Conservation (phyloP, 2,797 vertebrate genomes). For the Vultur gryphus region DNA sequence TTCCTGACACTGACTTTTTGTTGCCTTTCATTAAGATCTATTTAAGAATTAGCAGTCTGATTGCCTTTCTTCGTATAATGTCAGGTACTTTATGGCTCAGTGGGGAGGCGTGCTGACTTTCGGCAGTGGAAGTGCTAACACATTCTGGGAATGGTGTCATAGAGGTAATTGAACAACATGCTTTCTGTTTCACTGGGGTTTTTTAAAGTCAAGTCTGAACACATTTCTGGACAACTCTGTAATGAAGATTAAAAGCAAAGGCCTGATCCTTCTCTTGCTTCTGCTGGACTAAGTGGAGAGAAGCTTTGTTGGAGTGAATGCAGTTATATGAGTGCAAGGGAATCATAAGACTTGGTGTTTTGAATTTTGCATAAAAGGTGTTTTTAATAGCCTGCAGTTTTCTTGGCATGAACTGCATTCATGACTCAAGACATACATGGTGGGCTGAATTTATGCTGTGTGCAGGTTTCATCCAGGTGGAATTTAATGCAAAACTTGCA, state of each 20-base stretch:
- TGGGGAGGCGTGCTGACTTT: background rate
- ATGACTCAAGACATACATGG: background rate
- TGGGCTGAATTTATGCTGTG: background rate
- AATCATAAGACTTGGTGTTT: background rate
- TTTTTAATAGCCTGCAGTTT: background rate
- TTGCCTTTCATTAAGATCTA: background rate
- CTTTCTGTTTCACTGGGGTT: background rate
- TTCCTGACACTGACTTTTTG: background rate
- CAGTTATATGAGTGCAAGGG: background rate
- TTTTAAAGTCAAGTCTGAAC: background rate
- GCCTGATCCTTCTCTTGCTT: background rate
- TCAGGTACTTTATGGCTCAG: background rate
- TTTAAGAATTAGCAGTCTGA: conserved; percentile 20
- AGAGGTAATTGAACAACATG: background rate
- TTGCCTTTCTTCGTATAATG: background rate
- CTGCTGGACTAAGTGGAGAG: background rate
- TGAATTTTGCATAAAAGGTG: background rate
- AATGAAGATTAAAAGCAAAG: background rate
- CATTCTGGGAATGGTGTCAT: background rate
- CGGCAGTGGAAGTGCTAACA: background rate
- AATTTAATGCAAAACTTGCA: background rate
- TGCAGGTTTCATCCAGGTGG: background rate
- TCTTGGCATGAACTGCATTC: background rate
- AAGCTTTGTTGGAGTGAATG: background rate
- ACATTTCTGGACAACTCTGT: background rate